These are phyloP conservation scores for Trichechus manatus DNA, from an alignment of 2,113 vertebrate species.

Conservation along the genomic window DNA sequence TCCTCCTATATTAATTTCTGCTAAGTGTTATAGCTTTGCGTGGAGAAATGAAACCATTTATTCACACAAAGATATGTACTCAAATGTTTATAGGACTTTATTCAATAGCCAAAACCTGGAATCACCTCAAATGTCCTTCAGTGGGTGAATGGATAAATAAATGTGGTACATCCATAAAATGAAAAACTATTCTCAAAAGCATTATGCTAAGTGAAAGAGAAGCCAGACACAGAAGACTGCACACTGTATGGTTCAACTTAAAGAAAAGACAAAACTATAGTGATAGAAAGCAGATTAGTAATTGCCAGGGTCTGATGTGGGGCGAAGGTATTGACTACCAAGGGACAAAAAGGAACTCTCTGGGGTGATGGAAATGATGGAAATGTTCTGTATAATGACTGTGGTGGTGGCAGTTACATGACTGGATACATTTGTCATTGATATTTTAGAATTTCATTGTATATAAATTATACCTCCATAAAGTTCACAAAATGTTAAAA, in stretches of 20 bases:
- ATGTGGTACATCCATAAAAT: neutral
- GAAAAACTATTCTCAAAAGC: neutral
- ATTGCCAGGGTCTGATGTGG: too few relatives aligned
- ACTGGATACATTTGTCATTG: neutral
- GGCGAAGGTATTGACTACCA: too few relatives aligned
- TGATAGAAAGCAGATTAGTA: too few relatives aligned
- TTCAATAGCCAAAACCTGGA: neutral
- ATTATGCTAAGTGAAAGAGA: too few relatives aligned
- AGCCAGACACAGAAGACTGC: neutral
- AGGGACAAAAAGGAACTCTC: too few relatives aligned
- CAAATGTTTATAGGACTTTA: conserved; percentile 5
- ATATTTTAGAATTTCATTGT: conserved; percentile 10
- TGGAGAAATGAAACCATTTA: neutral
- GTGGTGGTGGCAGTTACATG: neutral
- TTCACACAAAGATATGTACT: neutral
- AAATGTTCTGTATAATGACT: neutral
- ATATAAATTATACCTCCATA: neutral
- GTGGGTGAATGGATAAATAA: neutral
- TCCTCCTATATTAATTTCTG: neutral
- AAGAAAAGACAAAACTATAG: too few relatives aligned
- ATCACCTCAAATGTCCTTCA: neutral
- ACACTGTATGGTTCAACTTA: neutral
- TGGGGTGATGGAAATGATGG: too few relatives aligned
- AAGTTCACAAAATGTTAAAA: conserved; percentile 1
- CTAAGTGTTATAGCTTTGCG: neutral